Conservation (phyloP, 2,113 vertebrate genomes). For the Synchiropus splendidus region DNA sequence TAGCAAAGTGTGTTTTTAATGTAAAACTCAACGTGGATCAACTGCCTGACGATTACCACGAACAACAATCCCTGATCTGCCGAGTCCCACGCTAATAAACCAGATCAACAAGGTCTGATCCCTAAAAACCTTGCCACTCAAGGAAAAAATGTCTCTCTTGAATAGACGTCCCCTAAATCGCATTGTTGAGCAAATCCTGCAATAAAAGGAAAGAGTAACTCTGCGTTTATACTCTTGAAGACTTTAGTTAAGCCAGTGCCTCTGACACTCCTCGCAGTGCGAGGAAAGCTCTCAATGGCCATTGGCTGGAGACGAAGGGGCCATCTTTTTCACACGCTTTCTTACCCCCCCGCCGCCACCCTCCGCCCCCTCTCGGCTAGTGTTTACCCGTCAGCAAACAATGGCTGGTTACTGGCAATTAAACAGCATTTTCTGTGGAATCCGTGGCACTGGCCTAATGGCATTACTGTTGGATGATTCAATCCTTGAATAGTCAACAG, state of each 20-base stretch:
- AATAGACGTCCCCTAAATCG: constrained; percentile 87
- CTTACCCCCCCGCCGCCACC: constrained; percentile 18
- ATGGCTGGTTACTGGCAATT: constrained; percentile 67
- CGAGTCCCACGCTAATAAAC: constrained; percentile 76
- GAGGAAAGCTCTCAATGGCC: constrained; percentile 41
- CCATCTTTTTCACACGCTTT: constrained; percentile 61
- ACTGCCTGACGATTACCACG: constrained; percentile 46
- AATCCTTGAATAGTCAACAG: constrained; percentile 70
- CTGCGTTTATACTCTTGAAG: constrained; percentile 86
- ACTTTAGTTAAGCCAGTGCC: constrained; percentile 90
- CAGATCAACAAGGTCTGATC: constrained; percentile 90
- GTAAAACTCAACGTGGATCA: constrained; percentile 51
- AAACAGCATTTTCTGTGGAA: constrained; percentile 64
- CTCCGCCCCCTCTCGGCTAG: constrained; percentile 32
- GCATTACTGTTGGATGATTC: constrained; percentile 68
- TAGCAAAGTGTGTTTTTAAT: constrained; percentile 22
- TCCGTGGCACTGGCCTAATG: constrained; percentile 67
- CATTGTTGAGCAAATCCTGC: constrained; percentile 95
- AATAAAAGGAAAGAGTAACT: constrained; percentile 85
- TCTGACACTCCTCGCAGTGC: constrained; percentile 71
- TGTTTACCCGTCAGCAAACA: constrained; percentile 68
- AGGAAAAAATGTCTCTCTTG: constrained; percentile 53
- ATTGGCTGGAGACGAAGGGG: constrained; percentile 52
- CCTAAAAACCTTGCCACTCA: constrained; percentile 78
- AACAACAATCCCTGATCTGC: constrained; percentile 45